Base-by-base conservation (phyloP, 1,140 invertebrate genomes). In the Tetraneura akinire region DNA sequence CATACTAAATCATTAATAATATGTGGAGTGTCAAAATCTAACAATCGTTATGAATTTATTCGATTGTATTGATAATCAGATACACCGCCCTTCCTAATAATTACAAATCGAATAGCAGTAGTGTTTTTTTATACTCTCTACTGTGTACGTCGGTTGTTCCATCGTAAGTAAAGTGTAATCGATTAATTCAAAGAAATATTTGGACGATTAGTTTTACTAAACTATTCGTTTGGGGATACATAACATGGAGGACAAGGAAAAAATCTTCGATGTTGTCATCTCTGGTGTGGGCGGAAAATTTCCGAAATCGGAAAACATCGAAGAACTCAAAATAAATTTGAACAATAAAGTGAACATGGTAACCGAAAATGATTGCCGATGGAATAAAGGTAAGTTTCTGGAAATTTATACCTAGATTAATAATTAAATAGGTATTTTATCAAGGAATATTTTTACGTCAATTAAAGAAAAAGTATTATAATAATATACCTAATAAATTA, bases 271-370 rank as follows among this genome's bases (percentile, higher is more conserved):
- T 70, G 86, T 91, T 80, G 89, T 91, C 8, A 90, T 92, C 73
- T 86, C 87, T 66, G 91, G 91, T 29, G 88, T 92, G 62, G 87
- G 89, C n/a, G 90, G 90, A 49, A 86, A 88, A 80, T 90, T 91
- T 83, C 90, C 91, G 13, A 86, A 88, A 80, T 89, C 88, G 14
- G 85, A 89, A 37, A 90, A 88, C 84, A 85, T 91, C 21, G 84
- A 86, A 21, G 88, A 91, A 83, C 89, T 92, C 74, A 85, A 86
- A 68, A 83, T 89, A 45, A 87, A 90, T 84, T 85, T 92, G 4
- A 86, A 89, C 80, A 85, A 86, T 23, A 87, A 87, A 42, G 86
- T 88, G 45, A 89, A 91, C 83, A 88, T 91, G 86, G 86, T 91
- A n/a, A 90, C 89, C 18, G 87, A 87, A 64, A 86, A 89, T 81